Conservation (phyloP, 2,113 vertebrate species). For the Amia ocellicauda region DNA sequence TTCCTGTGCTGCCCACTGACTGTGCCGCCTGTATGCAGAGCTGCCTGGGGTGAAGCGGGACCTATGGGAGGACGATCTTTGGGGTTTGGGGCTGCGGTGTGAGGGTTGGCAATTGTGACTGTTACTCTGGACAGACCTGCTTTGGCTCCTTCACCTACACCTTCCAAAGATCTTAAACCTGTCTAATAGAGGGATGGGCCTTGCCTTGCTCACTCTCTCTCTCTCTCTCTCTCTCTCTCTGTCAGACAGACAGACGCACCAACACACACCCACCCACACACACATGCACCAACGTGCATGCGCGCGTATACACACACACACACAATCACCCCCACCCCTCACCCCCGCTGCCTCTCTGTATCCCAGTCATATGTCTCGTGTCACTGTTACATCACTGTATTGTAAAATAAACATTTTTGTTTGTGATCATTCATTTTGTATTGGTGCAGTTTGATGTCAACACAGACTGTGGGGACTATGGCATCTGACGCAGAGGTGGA, state of each 20-base stretch:
- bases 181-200: background rate
- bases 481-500: no score
- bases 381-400: no score
- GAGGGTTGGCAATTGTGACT: constrained; percentile 9
- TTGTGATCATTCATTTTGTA: no score
- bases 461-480: no score
- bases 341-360: no score
- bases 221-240: background rate
- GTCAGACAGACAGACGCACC: constrained; percentile 4
- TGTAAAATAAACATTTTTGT: no score
- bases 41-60: constrained; percentile 2
- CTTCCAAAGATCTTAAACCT: constrained; percentile 11
- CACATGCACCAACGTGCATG: no score
- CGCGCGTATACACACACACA: no score
- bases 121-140: constrained; percentile 19
- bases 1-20: background rate
- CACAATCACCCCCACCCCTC: no score
- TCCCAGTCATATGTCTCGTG: no score
- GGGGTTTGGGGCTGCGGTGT: constrained; percentile 20
- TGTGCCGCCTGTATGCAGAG: background rate
- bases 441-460: no score
- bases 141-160: background rate
- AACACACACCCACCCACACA: no score
- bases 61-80: background rate
- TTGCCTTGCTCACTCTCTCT: background rate